Conservation (phyloP, 2,797 vertebrate species). For the Mus minutoides region DNA sequence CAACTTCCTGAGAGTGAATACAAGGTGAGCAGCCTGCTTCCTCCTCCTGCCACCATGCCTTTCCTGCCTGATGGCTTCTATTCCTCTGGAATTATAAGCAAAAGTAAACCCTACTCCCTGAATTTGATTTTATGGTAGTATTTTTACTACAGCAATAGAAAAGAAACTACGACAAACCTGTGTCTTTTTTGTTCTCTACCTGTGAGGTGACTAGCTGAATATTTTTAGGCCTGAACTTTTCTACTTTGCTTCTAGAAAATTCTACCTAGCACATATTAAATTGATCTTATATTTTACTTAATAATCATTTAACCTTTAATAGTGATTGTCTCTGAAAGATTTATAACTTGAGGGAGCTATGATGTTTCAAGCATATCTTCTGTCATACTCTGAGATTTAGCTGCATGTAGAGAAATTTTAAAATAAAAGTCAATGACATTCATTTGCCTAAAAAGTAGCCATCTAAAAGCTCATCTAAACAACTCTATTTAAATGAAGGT, state of each 20-base stretch:
- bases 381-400: not conserved
- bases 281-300: not conserved
- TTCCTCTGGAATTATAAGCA: not conserved
- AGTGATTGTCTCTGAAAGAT: not conserved
- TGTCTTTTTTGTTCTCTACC: not conserved
- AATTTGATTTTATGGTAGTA: not conserved
- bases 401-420: not conserved
- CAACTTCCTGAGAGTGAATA: not conserved
- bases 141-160: not conserved
- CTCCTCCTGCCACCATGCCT: not conserved
- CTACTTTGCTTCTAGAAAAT: not conserved
- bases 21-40: not conserved
- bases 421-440: not conserved
- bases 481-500: not conserved
- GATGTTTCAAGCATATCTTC: not conserved
- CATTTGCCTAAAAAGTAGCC: not conserved
- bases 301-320: constrained; percentile 3
- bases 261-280: not conserved
- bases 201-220: not conserved
- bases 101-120: not conserved
- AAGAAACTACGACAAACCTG: not conserved
- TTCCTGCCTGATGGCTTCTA: not conserved
- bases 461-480: constrained; percentile 28
- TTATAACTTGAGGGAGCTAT: not conserved
- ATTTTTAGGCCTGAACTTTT: not conserved